Evolutionary conservation across 2,888 invertebrate species (phyloP), one percentile per base, ranked within the genome.

Genomic region (Agrotis exclamationis): DNA sequence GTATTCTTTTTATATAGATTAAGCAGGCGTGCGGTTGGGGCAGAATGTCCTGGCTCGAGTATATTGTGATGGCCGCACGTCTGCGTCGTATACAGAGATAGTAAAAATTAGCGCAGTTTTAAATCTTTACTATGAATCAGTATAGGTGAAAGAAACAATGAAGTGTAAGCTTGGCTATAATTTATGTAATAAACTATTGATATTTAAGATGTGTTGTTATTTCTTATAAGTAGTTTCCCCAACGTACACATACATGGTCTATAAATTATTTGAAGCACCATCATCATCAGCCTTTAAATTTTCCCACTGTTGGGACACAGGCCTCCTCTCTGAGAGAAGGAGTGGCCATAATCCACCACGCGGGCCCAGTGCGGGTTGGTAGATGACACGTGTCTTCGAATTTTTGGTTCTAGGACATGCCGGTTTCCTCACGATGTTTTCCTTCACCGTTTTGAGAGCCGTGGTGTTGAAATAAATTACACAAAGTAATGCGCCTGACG

Each of bases 111-210:
- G 94, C 70, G 88, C 94, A 92, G 93, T 93, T 94, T 90, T 91
- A 92, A 87, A 93, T 92, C 91, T 92, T 91, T 92, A 90, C 87
- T 91, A 91, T 88, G 88, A 92, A 92, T 93, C 91, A 89, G 90
- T 91, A 92, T 94, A 95, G 93, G 91, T 92, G 89, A 92, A 92
- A 89, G 88, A 86, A 79, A 84, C 83, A 91, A 93, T 90, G 91
- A 92, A 94, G 90, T 96, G 94, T 96, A 96, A 95, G 96, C 96
- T 96, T 96, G 95, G 95, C 95, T 95, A 95, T 95, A 95, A 95
- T 95, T 95, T 95, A 95, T 95, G 93, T 95, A 96, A 96, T 96
- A 96, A 96, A 96, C 93, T 96, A 95, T 94, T 94, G 93, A 95
- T 96, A 96, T 93, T 92, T 94, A 92, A 65, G 77, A 67, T 51